Percentiles rank a stretch among this genome's conserved stretches.
Conservation (phyloP, 2,888 invertebrate species). For the Lithophane ornitopus region DNA sequence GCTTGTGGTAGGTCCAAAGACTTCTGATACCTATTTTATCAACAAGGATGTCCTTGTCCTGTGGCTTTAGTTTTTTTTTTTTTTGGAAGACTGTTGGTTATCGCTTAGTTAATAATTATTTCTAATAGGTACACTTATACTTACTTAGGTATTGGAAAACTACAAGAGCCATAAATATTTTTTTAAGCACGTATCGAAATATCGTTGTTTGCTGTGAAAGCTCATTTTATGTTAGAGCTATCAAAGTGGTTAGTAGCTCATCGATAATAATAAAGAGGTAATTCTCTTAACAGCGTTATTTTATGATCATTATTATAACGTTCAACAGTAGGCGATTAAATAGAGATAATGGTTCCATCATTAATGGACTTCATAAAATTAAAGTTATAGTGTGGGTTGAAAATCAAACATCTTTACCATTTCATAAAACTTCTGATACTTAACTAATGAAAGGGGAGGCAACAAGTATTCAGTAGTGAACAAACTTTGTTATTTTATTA, state of each 20-base stretch:
- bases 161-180: background rate
- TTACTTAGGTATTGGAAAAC: background rate
- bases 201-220: background rate
- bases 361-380: background rate
- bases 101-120: background rate
- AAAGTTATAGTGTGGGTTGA: background rate
- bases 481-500: background rate
- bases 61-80: background rate
- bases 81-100: background rate
- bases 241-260: background rate
- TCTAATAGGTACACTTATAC: background rate
- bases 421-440: conserved; percentile 1
- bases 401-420: background rate
- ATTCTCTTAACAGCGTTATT: background rate
- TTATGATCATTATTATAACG: conserved; percentile 9
- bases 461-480: background rate
- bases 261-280: background rate
- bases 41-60: background rate
- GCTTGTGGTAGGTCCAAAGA: background rate
- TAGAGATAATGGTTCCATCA: background rate
- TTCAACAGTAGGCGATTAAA: background rate
- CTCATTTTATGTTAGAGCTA: conserved; percentile 4
- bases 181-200: background rate
- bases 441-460: background rate
- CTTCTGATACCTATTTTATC: background rate